Conservation (phyloP, 2,797 vertebrate genomes). For the Lemur catta region DNA sequence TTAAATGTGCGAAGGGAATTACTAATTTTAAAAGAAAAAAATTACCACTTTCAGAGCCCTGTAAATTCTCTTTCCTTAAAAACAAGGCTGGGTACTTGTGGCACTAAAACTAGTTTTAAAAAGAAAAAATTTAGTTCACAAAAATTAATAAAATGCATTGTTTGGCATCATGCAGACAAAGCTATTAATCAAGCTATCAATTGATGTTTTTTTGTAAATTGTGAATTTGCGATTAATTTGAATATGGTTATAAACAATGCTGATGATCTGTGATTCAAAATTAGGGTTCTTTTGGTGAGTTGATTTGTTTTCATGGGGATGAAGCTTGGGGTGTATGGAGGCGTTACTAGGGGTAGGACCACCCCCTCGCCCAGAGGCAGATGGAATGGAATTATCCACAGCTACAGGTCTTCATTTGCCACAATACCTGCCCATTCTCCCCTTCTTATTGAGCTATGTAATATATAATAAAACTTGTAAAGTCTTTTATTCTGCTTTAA, state of each 20-base stretch:
- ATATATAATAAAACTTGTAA: neutral
- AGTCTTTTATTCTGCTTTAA: neutral
- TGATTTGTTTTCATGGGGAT: neutral
- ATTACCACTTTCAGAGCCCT: neutral
- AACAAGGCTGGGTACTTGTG: neutral
- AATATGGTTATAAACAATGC: neutral
- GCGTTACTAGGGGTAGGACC: neutral
- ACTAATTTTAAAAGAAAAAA: constrained; percentile 48
- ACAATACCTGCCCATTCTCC: neutral
- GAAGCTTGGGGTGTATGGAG: neutral
- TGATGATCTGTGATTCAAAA: neutral
- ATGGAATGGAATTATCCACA: neutral
- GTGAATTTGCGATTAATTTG: constrained; percentile 6
- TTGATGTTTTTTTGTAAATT: neutral
- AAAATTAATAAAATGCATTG: constrained; percentile 34
- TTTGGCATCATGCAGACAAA: neutral
- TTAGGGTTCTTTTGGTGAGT: neutral
- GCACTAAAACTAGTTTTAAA: neutral
- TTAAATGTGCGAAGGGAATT: constrained; percentile 32
- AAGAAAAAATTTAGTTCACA: neutral
- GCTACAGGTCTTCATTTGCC: neutral
- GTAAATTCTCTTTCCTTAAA: neutral
- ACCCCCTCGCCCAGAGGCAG: neutral
- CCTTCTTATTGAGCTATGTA: neutral
- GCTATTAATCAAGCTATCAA: neutral